phyloP scores from a whole-genome alignment of 2,888 invertebrate species.

The Tetragonula carbonaria region DNA sequence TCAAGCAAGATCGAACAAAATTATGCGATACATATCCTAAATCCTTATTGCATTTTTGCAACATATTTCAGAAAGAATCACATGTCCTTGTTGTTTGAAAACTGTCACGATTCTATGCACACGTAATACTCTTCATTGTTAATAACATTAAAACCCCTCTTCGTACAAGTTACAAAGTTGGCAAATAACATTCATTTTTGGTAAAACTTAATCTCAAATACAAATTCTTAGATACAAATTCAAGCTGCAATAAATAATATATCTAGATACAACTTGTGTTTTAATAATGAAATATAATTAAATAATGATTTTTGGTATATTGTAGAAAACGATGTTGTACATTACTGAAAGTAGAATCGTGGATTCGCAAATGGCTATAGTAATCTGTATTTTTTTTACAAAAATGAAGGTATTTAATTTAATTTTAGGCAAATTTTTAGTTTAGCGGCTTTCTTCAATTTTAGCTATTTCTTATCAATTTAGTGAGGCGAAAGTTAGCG shows the following conservation, averaged over 20 bases:
- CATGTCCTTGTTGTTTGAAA: constrained; percentile 93
- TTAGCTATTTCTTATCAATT: too few species aligned
- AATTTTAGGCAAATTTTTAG: too few species aligned
- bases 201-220: neutral
- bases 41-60: constrained; percentile 76
- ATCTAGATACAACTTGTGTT: constrained; percentile 29
- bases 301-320: too few species aligned
- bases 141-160: constrained; percentile 86
- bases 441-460: too few species aligned
- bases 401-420: too few species aligned
- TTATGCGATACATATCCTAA: constrained; percentile 88
- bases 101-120: constrained; percentile 90
- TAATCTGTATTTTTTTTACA: too few species aligned
- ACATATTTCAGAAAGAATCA: constrained; percentile 84
- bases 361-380: too few species aligned
- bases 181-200: constrained; percentile 67
- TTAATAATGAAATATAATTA: constrained; percentile 14
- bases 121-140: constrained; percentile 90
- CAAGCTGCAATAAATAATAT: constrained; percentile 31
- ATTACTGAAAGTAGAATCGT: too few species aligned
- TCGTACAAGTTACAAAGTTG: constrained; percentile 87
- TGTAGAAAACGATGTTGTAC: too few species aligned
- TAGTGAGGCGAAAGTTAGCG: too few species aligned
- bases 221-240: neutral
- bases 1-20: constrained; percentile 86